Evolutionary conservation across 2,797 vertebrate species (phyloP).

Genomic region (Aeoliscus strigatus): DNA sequence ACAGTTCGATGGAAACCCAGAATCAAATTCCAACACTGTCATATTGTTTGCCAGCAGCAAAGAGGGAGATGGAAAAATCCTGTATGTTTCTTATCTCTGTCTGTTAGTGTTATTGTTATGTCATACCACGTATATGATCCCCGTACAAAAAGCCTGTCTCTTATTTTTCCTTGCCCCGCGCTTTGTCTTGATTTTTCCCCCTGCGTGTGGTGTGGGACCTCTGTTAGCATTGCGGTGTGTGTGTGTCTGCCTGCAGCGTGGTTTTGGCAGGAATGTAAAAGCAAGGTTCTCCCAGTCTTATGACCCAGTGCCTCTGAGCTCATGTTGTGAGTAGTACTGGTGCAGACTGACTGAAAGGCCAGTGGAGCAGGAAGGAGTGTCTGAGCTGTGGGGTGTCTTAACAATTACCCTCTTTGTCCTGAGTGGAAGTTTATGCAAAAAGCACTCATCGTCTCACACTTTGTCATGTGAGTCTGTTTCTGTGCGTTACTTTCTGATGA

Average conservation of each 20-base stretch:
- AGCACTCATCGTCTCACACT: slow-evolving; percentile 22
- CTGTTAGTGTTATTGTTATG: slow-evolving; percentile 36
- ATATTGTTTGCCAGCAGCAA: slow-evolving; percentile 13
- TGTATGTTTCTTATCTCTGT: slow-evolving; percentile 51
- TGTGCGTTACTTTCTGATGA: slow-evolving; percentile 14
- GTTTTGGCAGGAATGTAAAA: slow-evolving; percentile 61
- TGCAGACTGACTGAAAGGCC: slow-evolving; percentile 45
- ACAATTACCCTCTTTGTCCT: slow-evolving; percentile 57
- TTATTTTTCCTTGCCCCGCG: slow-evolving; percentile 45
- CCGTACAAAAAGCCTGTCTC: slow-evolving; percentile 11
- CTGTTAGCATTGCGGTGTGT: slow-evolving; percentile 29
- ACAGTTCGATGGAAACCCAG: slow-evolving; percentile 43
- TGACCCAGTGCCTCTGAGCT: slow-evolving; percentile 60
- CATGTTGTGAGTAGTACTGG: slow-evolving; percentile 50
- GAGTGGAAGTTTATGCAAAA: slow-evolving; percentile 34
- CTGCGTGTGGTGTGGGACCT: slow-evolving; percentile 34
- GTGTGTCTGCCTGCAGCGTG: slow-evolving; percentile 23
- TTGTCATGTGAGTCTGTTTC: slow-evolving; percentile 12
- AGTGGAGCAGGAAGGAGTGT: slow-evolving; percentile 39
- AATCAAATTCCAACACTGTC: slow-evolving; percentile 51
- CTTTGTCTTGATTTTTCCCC: slow-evolving; percentile 46
- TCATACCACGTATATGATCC: slow-evolving; percentile 27
- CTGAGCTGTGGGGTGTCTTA: slow-evolving; percentile 27
- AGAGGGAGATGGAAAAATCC: slow-evolving; percentile 29
- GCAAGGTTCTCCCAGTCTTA: slow-evolving; percentile 49